Evolutionary conservation across 2,888 invertebrate species (phyloP), one percentile per base, ranked within the genome.

Genomic region (Cotesia congregata): DNA sequence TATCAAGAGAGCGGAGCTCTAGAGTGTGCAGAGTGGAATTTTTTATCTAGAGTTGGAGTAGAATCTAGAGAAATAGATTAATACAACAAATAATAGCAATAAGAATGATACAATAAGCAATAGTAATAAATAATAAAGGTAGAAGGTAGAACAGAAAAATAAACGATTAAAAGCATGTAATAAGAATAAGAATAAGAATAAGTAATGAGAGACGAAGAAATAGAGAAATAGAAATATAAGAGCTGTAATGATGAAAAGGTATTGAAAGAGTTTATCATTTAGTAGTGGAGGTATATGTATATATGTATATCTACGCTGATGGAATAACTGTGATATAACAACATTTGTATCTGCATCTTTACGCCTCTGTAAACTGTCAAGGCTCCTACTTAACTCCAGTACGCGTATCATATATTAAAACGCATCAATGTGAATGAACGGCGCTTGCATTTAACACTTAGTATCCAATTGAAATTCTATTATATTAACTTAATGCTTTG

Each of bases 351-450:
- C 75, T 75, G 76, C 79, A 77, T 79, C 78, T 82, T 82, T 79
- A 80, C 81, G 82, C 76, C 78, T 82, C 82, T 82, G 75, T 77
- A 79, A 83, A 83, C 83, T 80, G 83, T 83, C 83, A 83, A 83
- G 82, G 82, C 81, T 80, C 77, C 71, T 65, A 71, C 38, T 62
- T 65, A 65, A 72, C 64, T 72, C 30, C 30, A 30, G 30, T 30
- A 30, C 30, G 30, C 30, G 50, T 50, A 50, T 50, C 7, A 12
- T 12, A 50, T 50, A 50, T 50, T 50, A 50, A 50, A 65, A 20
- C 67, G 40, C 65, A 38, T 50, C 38, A 65, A 30, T 69, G 76
- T 76, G 76, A 76, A 76, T 76, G 76, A 76, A 74, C 73, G 77
- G 73, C 69, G 77, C 73, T 61, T 72, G 61, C 59, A 67, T 39